Percentiles rank a stretch among this genome's conserved stretches.
phyloP scores from a whole-genome alignment of 2,113 vertebrate genomes.

The Cisticola juncidis region DNA sequence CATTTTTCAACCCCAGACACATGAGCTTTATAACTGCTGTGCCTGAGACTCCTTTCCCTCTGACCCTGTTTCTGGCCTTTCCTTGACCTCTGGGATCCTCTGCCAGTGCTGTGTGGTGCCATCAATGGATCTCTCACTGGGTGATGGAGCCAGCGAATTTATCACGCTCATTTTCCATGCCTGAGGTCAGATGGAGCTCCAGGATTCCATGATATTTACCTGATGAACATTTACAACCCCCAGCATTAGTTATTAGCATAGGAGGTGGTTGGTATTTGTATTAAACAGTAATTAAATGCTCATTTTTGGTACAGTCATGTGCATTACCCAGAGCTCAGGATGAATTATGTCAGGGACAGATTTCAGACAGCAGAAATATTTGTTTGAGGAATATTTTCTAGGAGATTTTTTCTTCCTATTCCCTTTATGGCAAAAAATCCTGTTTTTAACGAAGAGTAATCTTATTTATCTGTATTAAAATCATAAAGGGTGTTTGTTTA shows the following conservation, averaged over 20 bases:
- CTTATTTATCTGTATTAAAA: not conserved
- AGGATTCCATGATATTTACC: slow-evolving; percentile 1
- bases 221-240: not conserved
- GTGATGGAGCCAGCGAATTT: not conserved
- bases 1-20: no score
- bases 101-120: not conserved
- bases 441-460: not conserved
- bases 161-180: not conserved
- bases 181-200: not conserved
- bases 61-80: not conserved
- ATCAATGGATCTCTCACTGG: not conserved
- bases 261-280: not conserved
- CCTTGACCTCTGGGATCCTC: not conserved
- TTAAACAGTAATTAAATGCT: slow-evolving; percentile 39
- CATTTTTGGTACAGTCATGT: not conserved
- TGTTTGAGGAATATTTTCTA: not conserved
- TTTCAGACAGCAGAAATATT: not conserved
- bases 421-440: not conserved
- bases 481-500: not conserved
- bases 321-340: not conserved
- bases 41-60: not conserved
- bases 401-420: not conserved
- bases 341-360: not conserved
- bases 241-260: not conserved
- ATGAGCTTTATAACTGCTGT: not conserved